phyloP scores from a whole-genome alignment of 2,797 vertebrate species.

The Micrastur ruficollis region DNA sequence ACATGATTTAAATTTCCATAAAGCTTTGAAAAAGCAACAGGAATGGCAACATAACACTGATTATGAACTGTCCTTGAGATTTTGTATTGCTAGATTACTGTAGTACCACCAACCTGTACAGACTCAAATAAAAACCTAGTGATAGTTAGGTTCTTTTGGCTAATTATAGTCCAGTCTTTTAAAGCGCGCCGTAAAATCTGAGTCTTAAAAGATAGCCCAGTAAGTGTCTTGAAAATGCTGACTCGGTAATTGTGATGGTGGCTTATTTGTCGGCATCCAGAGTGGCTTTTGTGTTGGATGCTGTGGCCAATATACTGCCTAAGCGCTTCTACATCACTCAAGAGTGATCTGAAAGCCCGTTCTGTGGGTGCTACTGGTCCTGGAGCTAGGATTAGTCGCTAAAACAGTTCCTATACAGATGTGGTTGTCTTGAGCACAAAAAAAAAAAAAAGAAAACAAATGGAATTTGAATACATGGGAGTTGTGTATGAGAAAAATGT shows the following conservation, averaged over 20 bases:
- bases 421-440: background rate
- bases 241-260: background rate
- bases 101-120: background rate
- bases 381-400: background rate
- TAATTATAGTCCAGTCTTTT: background rate
- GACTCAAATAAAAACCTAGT: background rate
- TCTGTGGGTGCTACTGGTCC: background rate
- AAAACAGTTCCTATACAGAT: background rate
- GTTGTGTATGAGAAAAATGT: background rate
- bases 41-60: background rate
- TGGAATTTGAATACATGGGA: fast-evolving
- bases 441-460: background rate
- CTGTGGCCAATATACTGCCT: background rate
- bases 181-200: background rate
- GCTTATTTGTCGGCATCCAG: fast-evolving
- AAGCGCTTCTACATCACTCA: fast-evolving
- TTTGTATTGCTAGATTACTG: background rate
- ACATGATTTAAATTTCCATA: background rate
- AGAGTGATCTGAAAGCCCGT: background rate
- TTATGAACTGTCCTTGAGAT: background rate
- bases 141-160: background rate
- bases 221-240: background rate
- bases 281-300: background rate
- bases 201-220: background rate
- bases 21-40: background rate